These are phyloP conservation scores for Taenaris catops DNA, from an alignment of 2,888 invertebrate genomes.

Conservation along the genomic window DNA sequence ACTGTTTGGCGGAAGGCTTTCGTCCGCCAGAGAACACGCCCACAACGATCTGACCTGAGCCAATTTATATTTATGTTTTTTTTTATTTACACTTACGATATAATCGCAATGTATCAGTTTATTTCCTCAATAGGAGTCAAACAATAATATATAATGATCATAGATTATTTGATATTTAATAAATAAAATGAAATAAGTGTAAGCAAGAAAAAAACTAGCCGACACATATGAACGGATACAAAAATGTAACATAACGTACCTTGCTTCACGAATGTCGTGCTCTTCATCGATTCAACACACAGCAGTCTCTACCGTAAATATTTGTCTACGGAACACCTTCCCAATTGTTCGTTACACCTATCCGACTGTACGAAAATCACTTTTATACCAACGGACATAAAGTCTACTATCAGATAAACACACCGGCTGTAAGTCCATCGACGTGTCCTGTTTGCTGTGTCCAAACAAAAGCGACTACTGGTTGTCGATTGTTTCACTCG, in stretches of 20 bases:
- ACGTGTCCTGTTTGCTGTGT: slow-evolving; percentile 34
- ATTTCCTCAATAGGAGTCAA: too few relatives aligned
- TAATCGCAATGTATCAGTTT: too few relatives aligned
- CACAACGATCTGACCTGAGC: too few relatives aligned
- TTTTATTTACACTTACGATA: too few relatives aligned
- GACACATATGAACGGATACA: too few relatives aligned
- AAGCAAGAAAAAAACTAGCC: too few relatives aligned
- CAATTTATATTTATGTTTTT: too few relatives aligned
- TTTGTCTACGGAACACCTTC: slow-evolving; percentile 40
- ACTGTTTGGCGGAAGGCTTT: too few relatives aligned
- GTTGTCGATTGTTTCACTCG: slow-evolving; percentile 46
- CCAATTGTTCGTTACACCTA: slow-evolving; percentile 22
- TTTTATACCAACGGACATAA: slow-evolving; percentile 20
- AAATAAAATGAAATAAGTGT: too few relatives aligned
- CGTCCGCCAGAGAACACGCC: too few relatives aligned
- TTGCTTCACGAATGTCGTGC: slow-evolving; percentile 25
- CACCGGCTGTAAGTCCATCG: slow-evolving; percentile 33
- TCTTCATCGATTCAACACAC: slow-evolving; percentile 19
- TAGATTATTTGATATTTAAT: too few relatives aligned
- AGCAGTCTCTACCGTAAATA: slow-evolving; percentile 27
- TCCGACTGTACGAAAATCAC: slow-evolving; percentile 26
- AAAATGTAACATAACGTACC: slow-evolving; percentile 15
- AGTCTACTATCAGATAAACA: slow-evolving; percentile 21
- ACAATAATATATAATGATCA: too few relatives aligned
- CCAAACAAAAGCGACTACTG: slow-evolving; percentile 40